These are phyloP conservation scores for Cybosia mesomella DNA, from an alignment of 2,888 invertebrate genomes.

Conservation along the genomic window DNA sequence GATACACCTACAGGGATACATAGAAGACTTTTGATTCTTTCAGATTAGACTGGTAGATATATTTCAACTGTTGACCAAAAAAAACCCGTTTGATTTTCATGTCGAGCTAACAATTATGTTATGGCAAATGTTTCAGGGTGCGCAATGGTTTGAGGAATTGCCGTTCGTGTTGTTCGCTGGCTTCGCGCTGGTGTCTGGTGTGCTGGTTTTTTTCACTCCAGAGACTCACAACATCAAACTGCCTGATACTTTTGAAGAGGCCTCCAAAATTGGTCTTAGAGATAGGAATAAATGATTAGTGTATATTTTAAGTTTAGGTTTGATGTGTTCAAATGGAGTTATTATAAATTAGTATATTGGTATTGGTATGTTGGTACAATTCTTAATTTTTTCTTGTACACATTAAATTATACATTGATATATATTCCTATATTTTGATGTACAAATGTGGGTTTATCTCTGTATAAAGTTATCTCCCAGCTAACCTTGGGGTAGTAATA, in stretches of 20 bases:
- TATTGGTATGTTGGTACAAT: background rate
- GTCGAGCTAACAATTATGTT: conserved; percentile 20
- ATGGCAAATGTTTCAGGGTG: conserved; percentile 52
- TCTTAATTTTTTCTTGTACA: background rate
- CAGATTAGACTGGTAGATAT: background rate
- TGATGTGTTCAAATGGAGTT: background rate
- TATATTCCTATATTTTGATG: no score
- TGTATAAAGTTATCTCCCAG: no score
- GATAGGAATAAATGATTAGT: background rate
- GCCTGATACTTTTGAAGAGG: conserved; percentile 1
- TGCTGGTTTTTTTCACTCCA: conserved; percentile 84
- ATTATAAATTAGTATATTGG: background rate
- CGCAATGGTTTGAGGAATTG: conserved; percentile 67
- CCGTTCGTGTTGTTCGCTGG: conserved; percentile 86
- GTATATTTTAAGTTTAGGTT: background rate
- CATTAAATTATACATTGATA: background rate
- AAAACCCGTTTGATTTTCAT: no score
- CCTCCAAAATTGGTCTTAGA: background rate
- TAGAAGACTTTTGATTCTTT: background rate
- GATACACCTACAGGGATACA: no score
- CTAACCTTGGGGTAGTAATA: no score
- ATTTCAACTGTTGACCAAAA: no score
- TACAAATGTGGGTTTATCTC: no score
- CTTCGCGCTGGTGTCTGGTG: conserved; percentile 82
- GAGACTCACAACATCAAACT: background rate